phyloP scores from a whole-genome alignment of 2,113 vertebrate genomes.

The Leptodactylus fuscus region DNA sequence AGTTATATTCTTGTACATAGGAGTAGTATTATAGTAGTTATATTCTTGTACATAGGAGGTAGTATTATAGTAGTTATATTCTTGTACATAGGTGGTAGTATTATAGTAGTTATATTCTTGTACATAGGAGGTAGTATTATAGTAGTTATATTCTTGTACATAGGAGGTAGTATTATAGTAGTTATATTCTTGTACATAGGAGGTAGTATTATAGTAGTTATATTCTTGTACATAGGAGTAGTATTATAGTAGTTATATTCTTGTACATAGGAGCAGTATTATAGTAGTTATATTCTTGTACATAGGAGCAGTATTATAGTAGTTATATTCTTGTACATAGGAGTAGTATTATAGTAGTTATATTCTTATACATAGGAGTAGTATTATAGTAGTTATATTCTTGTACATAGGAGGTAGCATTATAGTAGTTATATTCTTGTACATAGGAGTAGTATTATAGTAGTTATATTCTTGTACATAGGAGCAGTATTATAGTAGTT shows the following conservation, averaged over 20 bases:
- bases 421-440: slow-evolving; percentile 7
- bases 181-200: no score
- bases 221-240: not conserved
- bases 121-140: no score
- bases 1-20: slow-evolving; percentile 9
- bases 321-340: not conserved
- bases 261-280: not conserved
- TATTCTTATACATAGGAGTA: no score
- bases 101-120: no score
- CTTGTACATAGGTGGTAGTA: no score
- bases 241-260: slow-evolving; percentile 12
- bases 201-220: not conserved
- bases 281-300: slow-evolving; percentile 7
- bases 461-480: slow-evolving; percentile 6
- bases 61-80: no score
- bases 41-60: not conserved
- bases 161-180: no score
- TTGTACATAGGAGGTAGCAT: no score
- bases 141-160: no score
- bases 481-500: not conserved
- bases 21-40: slow-evolving; percentile 9
- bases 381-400: no score
- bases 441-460: slow-evolving; percentile 1
- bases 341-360: not conserved
- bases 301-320: not conserved